Base-by-base conservation (phyloP, 2,113 vertebrate species). In the Syrrhaptes paradoxus region DNA sequence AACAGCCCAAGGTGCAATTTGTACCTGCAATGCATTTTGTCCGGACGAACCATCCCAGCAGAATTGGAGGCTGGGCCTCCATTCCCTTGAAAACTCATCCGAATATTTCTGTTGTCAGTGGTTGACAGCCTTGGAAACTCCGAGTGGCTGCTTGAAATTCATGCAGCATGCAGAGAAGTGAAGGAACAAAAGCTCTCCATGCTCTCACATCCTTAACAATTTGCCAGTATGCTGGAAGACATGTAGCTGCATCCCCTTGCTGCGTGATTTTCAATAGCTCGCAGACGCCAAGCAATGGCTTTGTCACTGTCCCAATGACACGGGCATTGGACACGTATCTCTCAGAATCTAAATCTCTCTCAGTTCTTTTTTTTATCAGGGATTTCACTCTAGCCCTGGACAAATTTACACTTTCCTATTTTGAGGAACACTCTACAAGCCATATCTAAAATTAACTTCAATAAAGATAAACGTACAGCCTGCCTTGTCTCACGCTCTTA, bases 371-470 rank as follows among this genome's bases (percentile, higher is more conserved):
- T 28, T 79, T 87, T 72, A 72, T 68, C 57, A 29, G 25, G 67
- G 25, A 66, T 84, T 89, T 94, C 80, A 78, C 79, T 89, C 57
- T n/a, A 74, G 76, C 21, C 58, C 66, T 79, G 74, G 81, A 68
- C 9, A 89, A 92, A 84, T 3, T 63, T 79, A 87, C 73, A 55
- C 61, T 72, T 90, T 29, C 15, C 76, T 73, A 34, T 93, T 95
- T 32, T 67, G n/a, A 84, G 48, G 83, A 75, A 57, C 65, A 38
- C 54, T 80, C 67, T 66, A 52, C n/a, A 22, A 16, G 82, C 76
- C 15, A 0, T 82, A 79, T 73, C 90, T 90, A 58, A 93, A 96
- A 96, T 96, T 49, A 90, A 89, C 83, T 79, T 89, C 58, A 73
- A 34, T 57, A 75, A 48, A 92, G 86, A 94, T 89, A 89, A 94